Conservation (phyloP, 2,113 vertebrate species). For the Camarhynchus parvulus region DNA sequence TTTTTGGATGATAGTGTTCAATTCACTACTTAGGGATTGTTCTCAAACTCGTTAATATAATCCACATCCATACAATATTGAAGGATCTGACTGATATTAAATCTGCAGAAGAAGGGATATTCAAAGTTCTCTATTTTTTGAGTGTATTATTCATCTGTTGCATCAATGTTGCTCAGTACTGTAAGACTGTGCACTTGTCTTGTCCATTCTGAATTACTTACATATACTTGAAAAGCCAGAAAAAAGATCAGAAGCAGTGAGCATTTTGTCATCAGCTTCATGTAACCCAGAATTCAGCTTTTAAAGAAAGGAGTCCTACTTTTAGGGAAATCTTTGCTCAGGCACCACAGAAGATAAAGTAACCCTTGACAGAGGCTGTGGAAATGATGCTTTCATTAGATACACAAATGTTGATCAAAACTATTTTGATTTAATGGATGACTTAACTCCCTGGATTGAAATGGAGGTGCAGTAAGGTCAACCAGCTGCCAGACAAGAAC, state of each 20-base stretch:
- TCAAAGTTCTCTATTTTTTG: constrained; percentile 1
- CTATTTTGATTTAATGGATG: background rate
- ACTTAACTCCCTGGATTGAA: background rate
- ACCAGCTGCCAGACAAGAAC: background rate
- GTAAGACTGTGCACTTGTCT: background rate
- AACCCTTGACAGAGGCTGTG: background rate
- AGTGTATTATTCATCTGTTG: constrained; percentile 13
- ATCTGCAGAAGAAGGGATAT: constrained; percentile 22
- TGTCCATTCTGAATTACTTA: background rate
- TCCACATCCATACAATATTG: constrained; percentile 32
- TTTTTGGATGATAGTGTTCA: constrained; percentile 47
- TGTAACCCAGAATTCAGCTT: background rate
- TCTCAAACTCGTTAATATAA: constrained; percentile 39
- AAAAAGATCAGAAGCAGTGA: background rate
- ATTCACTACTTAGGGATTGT: constrained; percentile 14
- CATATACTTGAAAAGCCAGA: background rate
- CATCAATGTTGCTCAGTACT: background rate
- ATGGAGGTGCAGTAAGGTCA: background rate
- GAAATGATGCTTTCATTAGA: background rate
- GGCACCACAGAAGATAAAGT: background rate
- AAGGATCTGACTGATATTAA: constrained; percentile 38
- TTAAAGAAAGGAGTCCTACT: background rate
- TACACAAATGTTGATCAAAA: background rate
- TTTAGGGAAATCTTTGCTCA: background rate
- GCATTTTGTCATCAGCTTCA: background rate